Conservation (phyloP, 1,140 invertebrate species). For the Aplysia californica region DNA sequence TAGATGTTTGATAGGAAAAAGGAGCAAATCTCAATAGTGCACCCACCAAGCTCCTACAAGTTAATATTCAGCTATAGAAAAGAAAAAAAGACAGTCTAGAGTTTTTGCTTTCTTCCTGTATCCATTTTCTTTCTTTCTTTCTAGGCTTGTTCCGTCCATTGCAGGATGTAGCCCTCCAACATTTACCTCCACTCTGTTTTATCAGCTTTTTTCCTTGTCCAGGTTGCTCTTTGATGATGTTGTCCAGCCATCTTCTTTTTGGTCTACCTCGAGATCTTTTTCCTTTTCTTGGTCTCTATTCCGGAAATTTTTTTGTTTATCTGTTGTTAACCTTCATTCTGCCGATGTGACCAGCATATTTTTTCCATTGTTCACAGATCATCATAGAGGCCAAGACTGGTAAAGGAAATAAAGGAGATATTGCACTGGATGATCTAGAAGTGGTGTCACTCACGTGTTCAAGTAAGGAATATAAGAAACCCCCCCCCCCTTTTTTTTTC, state of each 20-base stretch:
- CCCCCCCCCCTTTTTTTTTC: background rate
- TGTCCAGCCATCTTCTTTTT: too few species aligned
- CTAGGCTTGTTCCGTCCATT: too few species aligned
- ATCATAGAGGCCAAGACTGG: background rate
- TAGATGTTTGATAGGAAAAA: too few species aligned
- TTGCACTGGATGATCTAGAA: slow-evolving; percentile 9
- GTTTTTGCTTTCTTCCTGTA: too few species aligned
- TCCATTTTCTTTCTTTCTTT: too few species aligned
- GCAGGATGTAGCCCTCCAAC: background rate
- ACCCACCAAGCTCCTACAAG: too few species aligned
- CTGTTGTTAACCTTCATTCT: background rate
- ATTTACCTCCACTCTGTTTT: background rate
- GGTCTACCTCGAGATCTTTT: background rate
- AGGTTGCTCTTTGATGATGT: background rate
- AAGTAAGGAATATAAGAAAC: background rate
- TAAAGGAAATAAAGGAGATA: slow-evolving; percentile 7
- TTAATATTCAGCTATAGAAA: too few species aligned
- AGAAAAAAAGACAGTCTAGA: too few species aligned
- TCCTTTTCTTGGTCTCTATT: background rate
- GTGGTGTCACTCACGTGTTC: background rate
- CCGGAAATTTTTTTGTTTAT: background rate
- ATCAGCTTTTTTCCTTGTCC: too few species aligned
- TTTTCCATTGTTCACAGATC: slow-evolving; percentile 5
- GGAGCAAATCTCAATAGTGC: too few species aligned
- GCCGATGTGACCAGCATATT: background rate